A percentile compares a stretch with the other conserved stretches of the same genome.
Conservation (phyloP, 2,113 vertebrate genomes). For the Micromys minutus region DNA sequence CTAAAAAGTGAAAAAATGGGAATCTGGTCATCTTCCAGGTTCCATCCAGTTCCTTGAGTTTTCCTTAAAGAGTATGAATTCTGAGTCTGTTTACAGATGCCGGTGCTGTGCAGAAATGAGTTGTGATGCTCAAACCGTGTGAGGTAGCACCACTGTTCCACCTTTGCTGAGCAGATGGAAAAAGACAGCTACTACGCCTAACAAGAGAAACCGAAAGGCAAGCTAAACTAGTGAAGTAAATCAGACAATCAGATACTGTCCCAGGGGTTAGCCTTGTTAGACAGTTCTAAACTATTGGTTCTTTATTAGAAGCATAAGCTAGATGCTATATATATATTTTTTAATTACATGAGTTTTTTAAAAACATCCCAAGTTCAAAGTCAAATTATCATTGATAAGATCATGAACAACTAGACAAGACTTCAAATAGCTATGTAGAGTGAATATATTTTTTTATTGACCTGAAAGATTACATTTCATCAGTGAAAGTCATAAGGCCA, state of each 20-base stretch:
- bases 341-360: background rate
- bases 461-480: conserved; percentile 50
- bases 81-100: background rate
- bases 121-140: background rate
- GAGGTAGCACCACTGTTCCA: background rate
- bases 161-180: background rate
- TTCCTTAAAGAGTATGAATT: background rate
- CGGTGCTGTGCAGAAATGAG: background rate
- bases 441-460: conserved; percentile 19
- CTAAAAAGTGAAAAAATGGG: conserved; percentile 1
- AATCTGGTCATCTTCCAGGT: conserved; percentile 49
- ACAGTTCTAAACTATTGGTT: background rate
- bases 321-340: background rate
- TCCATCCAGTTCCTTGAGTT: background rate
- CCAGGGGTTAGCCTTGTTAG: conserved; percentile 25
- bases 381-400: conserved; percentile 29
- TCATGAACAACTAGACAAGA: conserved; percentile 1
- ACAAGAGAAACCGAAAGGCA: background rate
- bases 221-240: conserved; percentile 1
- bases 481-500: conserved; percentile 32
- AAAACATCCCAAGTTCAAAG: conserved; percentile 29
- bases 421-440: conserved; percentile 33
- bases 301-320: background rate
- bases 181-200: background rate
- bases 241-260: conserved; percentile 11